phyloP scores from a whole-genome alignment of 2,797 vertebrate genomes.

The Rhinophrynus dorsalis region DNA sequence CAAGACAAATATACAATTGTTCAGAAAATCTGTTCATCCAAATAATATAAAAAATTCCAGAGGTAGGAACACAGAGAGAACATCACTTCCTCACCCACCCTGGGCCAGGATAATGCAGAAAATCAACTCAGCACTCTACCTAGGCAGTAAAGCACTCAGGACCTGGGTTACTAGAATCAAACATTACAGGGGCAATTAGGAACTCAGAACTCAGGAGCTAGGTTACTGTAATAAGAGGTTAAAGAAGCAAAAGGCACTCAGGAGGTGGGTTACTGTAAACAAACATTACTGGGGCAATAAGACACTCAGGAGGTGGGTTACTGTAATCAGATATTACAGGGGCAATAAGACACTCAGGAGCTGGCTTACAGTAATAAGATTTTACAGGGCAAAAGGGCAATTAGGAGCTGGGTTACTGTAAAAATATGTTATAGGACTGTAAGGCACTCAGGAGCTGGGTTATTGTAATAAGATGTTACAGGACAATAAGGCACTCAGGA shows the following conservation, averaged over 20 bases:
- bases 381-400: neutral
- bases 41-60: neutral
- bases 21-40: slow-evolving; percentile 11
- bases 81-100: slow-evolving; percentile 4
- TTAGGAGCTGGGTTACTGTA: slow-evolving; percentile 2
- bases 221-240: neutral
- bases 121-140: neutral
- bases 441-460: slow-evolving; percentile 14
- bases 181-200: neutral
- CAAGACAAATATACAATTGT: slow-evolving; percentile 38
- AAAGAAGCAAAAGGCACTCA: neutral
- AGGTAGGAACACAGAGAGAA: neutral
- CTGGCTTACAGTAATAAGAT: neutral
- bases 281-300: neutral
- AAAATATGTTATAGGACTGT: slow-evolving; percentile 1
- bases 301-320: neutral
- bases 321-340: neutral
- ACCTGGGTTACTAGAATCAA: neutral
- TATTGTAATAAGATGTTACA: neutral
- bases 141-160: neutral
- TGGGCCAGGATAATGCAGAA: no score
- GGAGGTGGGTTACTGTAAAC: neutral
- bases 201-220: neutral
- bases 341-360: neutral
- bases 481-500: neutral